These are phyloP conservation scores for Notodonta dromedarius DNA, from an alignment of 2,888 invertebrate genomes.

Conservation along the genomic window DNA sequence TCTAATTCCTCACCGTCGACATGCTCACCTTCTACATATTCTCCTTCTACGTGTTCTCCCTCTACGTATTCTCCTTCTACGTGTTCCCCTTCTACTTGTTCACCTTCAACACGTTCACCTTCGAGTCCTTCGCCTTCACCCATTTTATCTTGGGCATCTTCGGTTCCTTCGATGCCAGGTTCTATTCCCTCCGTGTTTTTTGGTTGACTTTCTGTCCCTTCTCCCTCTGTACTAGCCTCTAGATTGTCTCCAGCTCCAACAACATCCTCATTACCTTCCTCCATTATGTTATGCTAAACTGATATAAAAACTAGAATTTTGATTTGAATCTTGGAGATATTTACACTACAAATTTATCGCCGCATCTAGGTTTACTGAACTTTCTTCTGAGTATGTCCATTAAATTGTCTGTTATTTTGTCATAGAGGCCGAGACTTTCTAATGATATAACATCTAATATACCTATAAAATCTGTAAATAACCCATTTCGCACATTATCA, in stretches of 20 bases:
- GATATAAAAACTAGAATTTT: constrained; percentile 33
- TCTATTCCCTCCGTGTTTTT: background rate
- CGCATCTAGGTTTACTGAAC: constrained; percentile 60
- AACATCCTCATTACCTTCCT: constrained; percentile 33
- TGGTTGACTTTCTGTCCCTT: background rate
- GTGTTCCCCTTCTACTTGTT: background rate
- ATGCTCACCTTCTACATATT: background rate
- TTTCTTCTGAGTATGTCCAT: constrained; percentile 58
- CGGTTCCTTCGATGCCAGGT: background rate
- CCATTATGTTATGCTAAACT: constrained; percentile 30
- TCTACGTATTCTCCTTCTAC: background rate
- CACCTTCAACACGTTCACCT: background rate
- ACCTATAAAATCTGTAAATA: constrained; percentile 60
- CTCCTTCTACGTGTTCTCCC: constrained; percentile 2
- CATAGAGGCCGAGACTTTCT: constrained; percentile 62
- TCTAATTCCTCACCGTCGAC: constrained; percentile 10
- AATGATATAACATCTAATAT: constrained; percentile 63
- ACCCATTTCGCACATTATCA: constrained; percentile 54
- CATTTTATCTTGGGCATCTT: background rate
- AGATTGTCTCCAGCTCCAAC: constrained; percentile 26
- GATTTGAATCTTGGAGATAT: constrained; percentile 10
- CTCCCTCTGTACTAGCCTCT: constrained; percentile 21
- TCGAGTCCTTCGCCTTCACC: background rate
- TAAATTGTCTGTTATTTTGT: constrained; percentile 69
- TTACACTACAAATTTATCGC: constrained; percentile 63